These are phyloP conservation scores for Apolygus lucorum DNA, from an alignment of 1,140 invertebrate genomes.

Conservation along the genomic window DNA sequence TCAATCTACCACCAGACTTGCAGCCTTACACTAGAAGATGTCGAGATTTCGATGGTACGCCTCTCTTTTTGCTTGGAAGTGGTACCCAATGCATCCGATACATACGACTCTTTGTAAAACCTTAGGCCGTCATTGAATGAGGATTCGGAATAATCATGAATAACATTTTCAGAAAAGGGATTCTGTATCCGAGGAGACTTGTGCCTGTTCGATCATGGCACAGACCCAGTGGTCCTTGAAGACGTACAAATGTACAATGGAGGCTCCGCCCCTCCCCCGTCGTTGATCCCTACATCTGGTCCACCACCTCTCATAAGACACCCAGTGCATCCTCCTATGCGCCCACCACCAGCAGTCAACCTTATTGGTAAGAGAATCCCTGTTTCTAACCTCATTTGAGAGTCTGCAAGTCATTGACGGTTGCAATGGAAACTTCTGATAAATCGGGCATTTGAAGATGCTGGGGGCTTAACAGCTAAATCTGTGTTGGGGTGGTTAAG, in stretches of 20 bases:
- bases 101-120: too few relatives aligned
- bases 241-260: slow-evolving; percentile 43
- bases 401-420: too few relatives aligned
- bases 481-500: too few relatives aligned
- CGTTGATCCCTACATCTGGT: slow-evolving; percentile 34
- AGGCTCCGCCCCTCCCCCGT: slow-evolving; percentile 38
- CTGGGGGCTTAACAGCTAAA: too few relatives aligned
- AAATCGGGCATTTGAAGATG: too few relatives aligned
- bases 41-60: slow-evolving; percentile 61
- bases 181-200: slow-evolving; percentile 92
- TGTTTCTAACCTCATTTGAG: too few relatives aligned
- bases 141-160: too few relatives aligned
- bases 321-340: slow-evolving; percentile 43
- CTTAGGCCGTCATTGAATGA: too few relatives aligned
- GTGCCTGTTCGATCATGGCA: slow-evolving; percentile 91
- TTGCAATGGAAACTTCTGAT: slow-evolving; percentile 26
- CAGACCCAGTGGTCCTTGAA: slow-evolving; percentile 87
- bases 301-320: slow-evolving; percentile 38
- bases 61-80: too few relatives aligned
- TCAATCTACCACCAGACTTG: slow-evolving; percentile 38
- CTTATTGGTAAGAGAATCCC: slow-evolving; percentile 31
- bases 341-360: slow-evolving; percentile 38
- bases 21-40: slow-evolving; percentile 44
- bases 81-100: too few relatives aligned
- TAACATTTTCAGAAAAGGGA: slow-evolving; percentile 67